These are phyloP conservation scores for Desmophyllum pertusum DNA, from an alignment of 92 coral and sea anemone genomes.

Conservation along the genomic window DNA sequence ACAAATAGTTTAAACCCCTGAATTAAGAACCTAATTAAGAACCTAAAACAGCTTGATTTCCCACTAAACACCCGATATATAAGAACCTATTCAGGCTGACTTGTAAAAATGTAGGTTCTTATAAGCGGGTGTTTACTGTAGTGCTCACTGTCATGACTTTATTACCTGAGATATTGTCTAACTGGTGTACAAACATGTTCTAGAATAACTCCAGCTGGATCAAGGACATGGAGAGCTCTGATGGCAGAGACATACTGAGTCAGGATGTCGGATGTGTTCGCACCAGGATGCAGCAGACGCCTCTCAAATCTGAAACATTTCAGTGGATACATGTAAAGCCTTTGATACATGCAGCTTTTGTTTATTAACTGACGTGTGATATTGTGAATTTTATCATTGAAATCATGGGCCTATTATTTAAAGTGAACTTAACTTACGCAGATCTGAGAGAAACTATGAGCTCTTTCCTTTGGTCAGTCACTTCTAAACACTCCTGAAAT, in stretches of 20 bases:
- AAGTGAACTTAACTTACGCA: slow-evolving; percentile 73
- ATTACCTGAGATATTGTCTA: slow-evolving; percentile 90
- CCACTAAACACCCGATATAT: too few species aligned
- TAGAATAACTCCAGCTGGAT: slow-evolving; percentile 91
- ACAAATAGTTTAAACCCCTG: too few species aligned
- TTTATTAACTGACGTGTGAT: neutral
- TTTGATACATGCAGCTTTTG: too few species aligned
- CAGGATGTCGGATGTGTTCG: slow-evolving; percentile 92
- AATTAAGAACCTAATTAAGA: too few species aligned
- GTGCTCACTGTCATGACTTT: neutral
- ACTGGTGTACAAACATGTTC: slow-evolving; percentile 98
- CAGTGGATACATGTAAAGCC: neutral
- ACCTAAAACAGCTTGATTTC: too few species aligned
- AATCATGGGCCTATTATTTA: neutral
- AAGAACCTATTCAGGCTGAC: too few species aligned
- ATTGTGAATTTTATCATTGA: neutral
- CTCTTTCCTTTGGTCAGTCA: slow-evolving; percentile 92
- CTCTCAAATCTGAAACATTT: slow-evolving; percentile 79
- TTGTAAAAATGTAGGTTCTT: too few species aligned
- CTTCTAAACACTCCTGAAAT: slow-evolving; percentile 86
- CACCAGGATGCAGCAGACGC: slow-evolving; percentile 99
- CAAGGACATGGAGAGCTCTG: slow-evolving; percentile 90
- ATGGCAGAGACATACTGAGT: slow-evolving; percentile 97
- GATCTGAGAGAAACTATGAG: slow-evolving; percentile 82
- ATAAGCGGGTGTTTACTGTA: too few species aligned